Evolutionary conservation across 2,888 invertebrate species (phyloP).

Genomic region (Stenotaenia linearis): DNA sequence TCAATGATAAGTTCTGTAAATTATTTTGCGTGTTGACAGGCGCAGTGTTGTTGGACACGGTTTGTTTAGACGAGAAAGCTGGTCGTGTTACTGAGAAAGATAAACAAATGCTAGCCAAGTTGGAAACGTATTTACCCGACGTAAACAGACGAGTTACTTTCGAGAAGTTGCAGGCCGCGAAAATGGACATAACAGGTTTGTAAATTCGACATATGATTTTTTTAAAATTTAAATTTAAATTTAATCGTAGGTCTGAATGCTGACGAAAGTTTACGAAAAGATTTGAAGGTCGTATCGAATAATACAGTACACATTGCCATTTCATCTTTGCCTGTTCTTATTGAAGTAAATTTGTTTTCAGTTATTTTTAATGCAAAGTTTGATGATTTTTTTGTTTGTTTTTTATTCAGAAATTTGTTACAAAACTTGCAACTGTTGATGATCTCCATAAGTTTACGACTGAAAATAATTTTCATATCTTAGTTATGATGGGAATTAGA

Average conservation of each 20-base stretch:
- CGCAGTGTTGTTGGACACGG: slow-evolving; percentile 35
- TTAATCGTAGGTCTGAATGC: slow-evolving; percentile 52
- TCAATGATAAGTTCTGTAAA: too few species aligned
- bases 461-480: slow-evolving; percentile 31
- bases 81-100: slow-evolving; percentile 35
- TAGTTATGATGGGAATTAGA: slow-evolving; percentile 35
- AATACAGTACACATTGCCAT: slow-evolving; percentile 31
- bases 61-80: slow-evolving; percentile 33
- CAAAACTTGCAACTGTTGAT: background rate
- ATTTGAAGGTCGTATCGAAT: slow-evolving; percentile 60
- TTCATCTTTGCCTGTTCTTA: slow-evolving; percentile 26
- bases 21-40: slow-evolving; percentile 27
- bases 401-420: slow-evolving; percentile 32
- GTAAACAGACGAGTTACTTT: slow-evolving; percentile 29
- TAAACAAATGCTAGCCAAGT: slow-evolving; percentile 32
- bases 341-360: slow-evolving; percentile 31
- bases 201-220: background rate
- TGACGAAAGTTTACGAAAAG: slow-evolving; percentile 65
- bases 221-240: background rate
- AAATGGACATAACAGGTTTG: slow-evolving; percentile 35
- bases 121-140: slow-evolving; percentile 31
- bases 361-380: background rate
- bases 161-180: slow-evolving; percentile 29
- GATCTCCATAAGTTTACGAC: slow-evolving; percentile 32
- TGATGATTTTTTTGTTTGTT: background rate